Conservation (phyloP, 2,888 invertebrate species). For the Dolichomitus sp. region DNA sequence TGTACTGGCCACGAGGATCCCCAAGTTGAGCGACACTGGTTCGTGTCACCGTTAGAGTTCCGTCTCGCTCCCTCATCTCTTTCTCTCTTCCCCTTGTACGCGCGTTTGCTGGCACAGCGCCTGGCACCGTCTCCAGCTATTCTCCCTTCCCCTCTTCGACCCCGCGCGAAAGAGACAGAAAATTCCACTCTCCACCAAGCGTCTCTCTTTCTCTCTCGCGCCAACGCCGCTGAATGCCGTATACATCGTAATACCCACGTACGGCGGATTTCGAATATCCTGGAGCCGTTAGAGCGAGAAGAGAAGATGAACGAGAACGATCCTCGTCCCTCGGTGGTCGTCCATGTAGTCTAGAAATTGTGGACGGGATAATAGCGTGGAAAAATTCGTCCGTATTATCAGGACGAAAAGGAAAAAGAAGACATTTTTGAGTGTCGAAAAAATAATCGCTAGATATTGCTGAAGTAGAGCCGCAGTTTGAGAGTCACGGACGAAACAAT, state of each 20-base stretch:
- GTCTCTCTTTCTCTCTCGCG: slow-evolving; percentile 25
- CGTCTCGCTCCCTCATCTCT: slow-evolving; percentile 69
- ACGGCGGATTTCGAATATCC: slow-evolving; percentile 62
- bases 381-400: slow-evolving; percentile 35
- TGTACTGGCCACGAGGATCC: slow-evolving; percentile 63
- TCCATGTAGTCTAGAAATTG: not conserved
- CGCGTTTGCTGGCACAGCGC: slow-evolving; percentile 65
- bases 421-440: not conserved
- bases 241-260: slow-evolving; percentile 55
- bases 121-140: slow-evolving; percentile 61
- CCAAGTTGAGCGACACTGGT: slow-evolving; percentile 78
- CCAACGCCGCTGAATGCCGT: slow-evolving; percentile 33
- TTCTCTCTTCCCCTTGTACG: slow-evolving; percentile 21
- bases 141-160: slow-evolving; percentile 63
- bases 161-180: slow-evolving; percentile 32
- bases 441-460: not conserved
- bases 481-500: slow-evolving; percentile 69
- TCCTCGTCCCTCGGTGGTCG: slow-evolving; percentile 19
- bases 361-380: slow-evolving; percentile 12
- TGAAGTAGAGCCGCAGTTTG: slow-evolving; percentile 69
- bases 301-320: slow-evolving; percentile 25
- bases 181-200: slow-evolving; percentile 30
- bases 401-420: not conserved
- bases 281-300: slow-evolving; percentile 48
- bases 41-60: slow-evolving; percentile 82